Conservation (phyloP, 1,140 invertebrate species). For the Hermetia illucens region DNA sequence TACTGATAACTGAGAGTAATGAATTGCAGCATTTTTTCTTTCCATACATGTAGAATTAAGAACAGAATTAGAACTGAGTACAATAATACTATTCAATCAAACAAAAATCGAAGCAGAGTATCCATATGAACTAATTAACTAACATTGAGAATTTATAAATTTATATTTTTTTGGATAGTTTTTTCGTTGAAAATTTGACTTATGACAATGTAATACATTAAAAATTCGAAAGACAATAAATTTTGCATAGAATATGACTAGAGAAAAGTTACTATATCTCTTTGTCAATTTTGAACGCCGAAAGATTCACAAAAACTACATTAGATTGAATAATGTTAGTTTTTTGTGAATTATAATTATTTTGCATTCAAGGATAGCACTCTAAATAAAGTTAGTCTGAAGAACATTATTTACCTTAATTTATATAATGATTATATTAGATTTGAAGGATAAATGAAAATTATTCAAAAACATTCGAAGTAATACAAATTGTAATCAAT, state of each 20-base stretch:
- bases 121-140: no score
- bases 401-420: background rate
- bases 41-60: no score
- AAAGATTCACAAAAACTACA: no score
- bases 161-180: no score
- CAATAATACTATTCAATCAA: no score
- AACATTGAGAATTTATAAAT: no score
- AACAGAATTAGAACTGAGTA: no score
- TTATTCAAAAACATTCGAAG: no score
- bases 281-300: constrained; percentile 1
- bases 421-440: background rate
- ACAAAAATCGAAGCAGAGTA: no score
- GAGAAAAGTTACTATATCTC: background rate
- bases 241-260: background rate
- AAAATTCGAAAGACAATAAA: constrained; percentile 1
- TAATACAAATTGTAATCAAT: background rate
- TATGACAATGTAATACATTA: background rate
- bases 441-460: no score
- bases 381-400: background rate
- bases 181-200: constrained; percentile 1
- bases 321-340: background rate
- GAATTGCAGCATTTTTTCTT: no score
- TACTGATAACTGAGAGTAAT: no score
- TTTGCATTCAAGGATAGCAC: background rate
- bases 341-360: background rate